These are phyloP conservation scores for Bolinopsis microptera DNA, from an alignment of 37 sponge, comb jelly and placozoan species.

Conservation along the genomic window DNA sequence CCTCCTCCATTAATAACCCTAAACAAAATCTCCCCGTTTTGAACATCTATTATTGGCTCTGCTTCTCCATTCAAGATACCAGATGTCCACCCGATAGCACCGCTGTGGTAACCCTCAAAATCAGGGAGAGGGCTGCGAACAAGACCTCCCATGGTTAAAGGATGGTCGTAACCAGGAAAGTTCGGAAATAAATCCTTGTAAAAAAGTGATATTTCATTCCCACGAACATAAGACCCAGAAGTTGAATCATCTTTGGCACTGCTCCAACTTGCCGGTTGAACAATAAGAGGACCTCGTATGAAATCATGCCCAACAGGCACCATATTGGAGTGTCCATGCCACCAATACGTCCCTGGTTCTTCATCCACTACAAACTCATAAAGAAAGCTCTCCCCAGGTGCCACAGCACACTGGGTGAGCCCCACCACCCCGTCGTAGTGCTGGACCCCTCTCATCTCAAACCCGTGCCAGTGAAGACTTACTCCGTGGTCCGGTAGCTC, in stretches of 20 bases:
- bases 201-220: neutral
- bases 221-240: too few species aligned
- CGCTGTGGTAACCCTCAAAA: neutral
- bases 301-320: neutral
- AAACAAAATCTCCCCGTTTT: neutral
- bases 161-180: slow-evolving; percentile 1
- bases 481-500: neutral
- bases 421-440: slow-evolving; percentile 22
- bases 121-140: neutral
- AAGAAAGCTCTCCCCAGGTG: slow-evolving; percentile 1
- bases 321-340: neutral
- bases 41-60: neutral
- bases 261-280: neutral
- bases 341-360: slow-evolving; percentile 34
- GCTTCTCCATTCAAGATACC: slow-evolving; percentile 23
- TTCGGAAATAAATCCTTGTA: slow-evolving; percentile 1
- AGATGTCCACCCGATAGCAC: neutral
- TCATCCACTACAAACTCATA: neutral
- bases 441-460: neutral
- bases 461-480: slow-evolving; percentile 11
- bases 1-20: slow-evolving; percentile 29
- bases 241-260: neutral
- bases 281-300: slow-evolving; percentile 1
- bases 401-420: slow-evolving; percentile 42
- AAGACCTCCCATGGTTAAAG: neutral